phyloP scores from a whole-genome alignment of 2,888 invertebrate species.

The Invenusta paracnida region DNA sequence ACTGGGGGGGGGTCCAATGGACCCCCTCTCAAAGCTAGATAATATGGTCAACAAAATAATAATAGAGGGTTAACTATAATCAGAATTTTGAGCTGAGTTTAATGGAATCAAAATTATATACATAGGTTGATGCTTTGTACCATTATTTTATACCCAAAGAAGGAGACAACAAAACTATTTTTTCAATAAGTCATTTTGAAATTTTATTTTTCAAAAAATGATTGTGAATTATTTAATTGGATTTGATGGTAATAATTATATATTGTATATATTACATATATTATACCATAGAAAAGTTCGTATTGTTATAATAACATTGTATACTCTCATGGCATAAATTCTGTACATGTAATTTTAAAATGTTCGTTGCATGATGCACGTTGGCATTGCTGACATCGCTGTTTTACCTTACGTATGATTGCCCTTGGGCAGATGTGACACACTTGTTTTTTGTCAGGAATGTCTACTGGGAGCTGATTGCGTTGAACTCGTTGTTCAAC shows the following conservation, averaged over 20 bases:
- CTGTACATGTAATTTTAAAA: neutral
- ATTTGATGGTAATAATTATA: too few species aligned
- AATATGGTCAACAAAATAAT: neutral
- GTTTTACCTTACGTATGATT: slow-evolving; percentile 2
- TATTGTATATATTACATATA: neutral
- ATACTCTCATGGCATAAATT: neutral
- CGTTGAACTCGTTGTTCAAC: neutral
- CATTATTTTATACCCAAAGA: neutral
- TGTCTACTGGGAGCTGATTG: neutral
- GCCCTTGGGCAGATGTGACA: neutral
- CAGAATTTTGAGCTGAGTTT: neutral
- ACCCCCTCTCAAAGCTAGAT: neutral
- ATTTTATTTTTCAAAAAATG: neutral
- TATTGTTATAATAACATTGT: neutral
- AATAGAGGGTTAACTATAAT: neutral
- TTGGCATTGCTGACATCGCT: slow-evolving; percentile 9
- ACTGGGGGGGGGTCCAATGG: neutral
- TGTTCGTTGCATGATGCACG: neutral
- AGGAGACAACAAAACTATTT: neutral
- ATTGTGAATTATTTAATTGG: too few species aligned
- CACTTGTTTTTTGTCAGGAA: too few species aligned
- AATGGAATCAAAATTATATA: neutral
- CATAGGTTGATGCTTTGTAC: neutral
- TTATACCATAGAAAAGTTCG: neutral
- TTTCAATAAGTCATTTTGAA: neutral